Evolutionary conservation across 2,797 vertebrate genomes (phyloP), one percentile per base, ranked within the genome.

Genomic region (Alfaro cultratus): DNA sequence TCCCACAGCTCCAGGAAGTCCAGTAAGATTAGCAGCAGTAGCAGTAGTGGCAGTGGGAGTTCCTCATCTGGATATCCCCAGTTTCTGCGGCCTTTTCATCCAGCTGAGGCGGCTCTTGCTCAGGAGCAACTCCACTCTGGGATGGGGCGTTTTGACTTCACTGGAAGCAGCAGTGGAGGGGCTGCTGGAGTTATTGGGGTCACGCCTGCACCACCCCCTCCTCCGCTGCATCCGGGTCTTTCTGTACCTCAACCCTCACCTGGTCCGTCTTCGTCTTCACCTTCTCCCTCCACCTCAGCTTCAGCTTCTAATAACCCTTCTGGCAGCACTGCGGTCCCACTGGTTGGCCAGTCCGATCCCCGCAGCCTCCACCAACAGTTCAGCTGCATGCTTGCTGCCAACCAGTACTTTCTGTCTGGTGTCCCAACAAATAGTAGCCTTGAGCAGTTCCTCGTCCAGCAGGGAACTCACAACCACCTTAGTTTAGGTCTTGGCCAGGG

Each of bases 321-420:
- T 2, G 94, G 94, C 73, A 97, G 95, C 21, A 94, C 95, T 10
- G 93, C 93, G 0, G 95, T 95, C 68, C 95, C 95, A 39, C 78
- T 96, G 23, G 95, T 96, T 3, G 95, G 95, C 57, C 96, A 96
- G 92, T 95, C 96, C 0, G 96, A 96, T 73, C 95, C 96, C 43
- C 95, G 96, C 84, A 96, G 95, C 93, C 95, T 96, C 78, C 96
- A 96, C 90, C 96, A 96, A 93, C 96, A 96, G 89, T 96, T 96
- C 91, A 96, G 96, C 91, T 96, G 96, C 90, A 96, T 96, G 96
- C 95, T 96, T 1, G 96, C 96, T 1, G 96, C 96, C 77, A 96
- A 96, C 89, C 96, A 96, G 88, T 96, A 96, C 90, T 96, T 96
- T 88, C 93, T 96, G 60, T 96, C 96, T 3, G 95, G 96, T 3